Conservation (phyloP, 2,797 vertebrate genomes). For the Knipowitschia caucasica region DNA sequence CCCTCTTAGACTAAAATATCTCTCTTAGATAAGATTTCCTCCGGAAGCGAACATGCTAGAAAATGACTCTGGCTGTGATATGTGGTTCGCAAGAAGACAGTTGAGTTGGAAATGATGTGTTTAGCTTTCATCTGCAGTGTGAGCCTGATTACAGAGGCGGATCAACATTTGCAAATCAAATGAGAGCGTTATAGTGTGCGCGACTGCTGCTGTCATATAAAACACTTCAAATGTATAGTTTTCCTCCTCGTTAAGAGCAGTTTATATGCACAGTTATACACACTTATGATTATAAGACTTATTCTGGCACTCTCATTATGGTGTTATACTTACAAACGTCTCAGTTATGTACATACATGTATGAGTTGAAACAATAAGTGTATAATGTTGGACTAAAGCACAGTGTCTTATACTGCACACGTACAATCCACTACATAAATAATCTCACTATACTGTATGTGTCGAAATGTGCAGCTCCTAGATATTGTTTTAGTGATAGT, state of each 20-base stretch:
- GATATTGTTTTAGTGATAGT: too few species aligned
- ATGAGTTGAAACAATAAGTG: too few species aligned
- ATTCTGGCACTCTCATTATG: too few species aligned
- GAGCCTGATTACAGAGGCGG: slow-evolving; percentile 35
- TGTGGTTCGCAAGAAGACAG: slow-evolving; percentile 54
- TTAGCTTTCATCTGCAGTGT: slow-evolving; percentile 37
- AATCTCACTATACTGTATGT: too few species aligned
- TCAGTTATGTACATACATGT: too few species aligned
- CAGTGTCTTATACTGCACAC: too few species aligned
- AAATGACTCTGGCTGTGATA: slow-evolving; percentile 63
- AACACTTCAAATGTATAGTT: slow-evolving; percentile 17
- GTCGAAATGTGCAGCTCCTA: too few species aligned
- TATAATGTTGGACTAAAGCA: too few species aligned
- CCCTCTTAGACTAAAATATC: slow-evolving; percentile 59
- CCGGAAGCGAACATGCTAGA: slow-evolving; percentile 63
- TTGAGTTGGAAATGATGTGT: slow-evolving; percentile 44
- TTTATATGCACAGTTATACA: not conserved
- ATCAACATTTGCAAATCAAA: slow-evolving; percentile 32
- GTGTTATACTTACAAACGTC: too few species aligned
- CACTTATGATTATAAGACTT: too few species aligned
- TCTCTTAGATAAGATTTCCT: slow-evolving; percentile 64
- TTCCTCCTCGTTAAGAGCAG: slow-evolving; percentile 5
- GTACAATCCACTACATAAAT: too few species aligned
- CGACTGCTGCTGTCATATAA: slow-evolving; percentile 21
- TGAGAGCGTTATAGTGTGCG: slow-evolving; percentile 24